Base-by-base conservation (phyloP, 2,797 vertebrate species). In the Rhinichthys osculus region DNA sequence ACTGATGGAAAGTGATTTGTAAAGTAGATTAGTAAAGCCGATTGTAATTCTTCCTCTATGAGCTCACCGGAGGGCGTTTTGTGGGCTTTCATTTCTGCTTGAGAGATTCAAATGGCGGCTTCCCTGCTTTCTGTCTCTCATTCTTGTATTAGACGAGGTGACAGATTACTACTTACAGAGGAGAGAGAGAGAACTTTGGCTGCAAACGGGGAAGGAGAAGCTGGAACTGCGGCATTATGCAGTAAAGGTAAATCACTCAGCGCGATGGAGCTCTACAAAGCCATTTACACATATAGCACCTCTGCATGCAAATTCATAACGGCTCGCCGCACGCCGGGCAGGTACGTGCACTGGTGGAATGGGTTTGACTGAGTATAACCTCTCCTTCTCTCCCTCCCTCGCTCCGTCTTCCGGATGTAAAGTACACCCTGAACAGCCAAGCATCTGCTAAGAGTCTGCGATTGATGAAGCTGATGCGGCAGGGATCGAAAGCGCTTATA, bases 201-300 rank as follows among this genome's bases (percentile, higher is more conserved):
- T 64, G 81, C 57, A 84, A 79, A 84, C 4, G 10, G 67, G 50
- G n/a, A 70, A 80, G 78, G 66, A 90, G 89, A 85, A 90, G 89
- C 82, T 92, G 92, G 93, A 94, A 95, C 93, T 93, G 92, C 92
- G 91, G 93, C 92, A 94, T 95, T 95, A 95, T 93, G 91, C 91
- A 87, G 89, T 91, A 92, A 92, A 93, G 90, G 93, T 95, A 94
- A 95, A 95, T 95, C 94, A 94, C 92, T 93, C 82, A 47, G 91
- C 86, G 89, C 89, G 88, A 91, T 84, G 87, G 91, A 93, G 91
- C 92, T 92, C 92, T 90, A 91, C 88, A 92, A 92, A 89, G 87
- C 81, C 87, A 91, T 93, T 94, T 93, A 91, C 91, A 94, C 92
- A 89, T 88, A 90, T 88, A 93, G 85, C 86, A 83, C 85, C 47